These are phyloP conservation scores for Irena cyanogastra DNA, from an alignment of 2,113 vertebrate species.

Conservation along the genomic window DNA sequence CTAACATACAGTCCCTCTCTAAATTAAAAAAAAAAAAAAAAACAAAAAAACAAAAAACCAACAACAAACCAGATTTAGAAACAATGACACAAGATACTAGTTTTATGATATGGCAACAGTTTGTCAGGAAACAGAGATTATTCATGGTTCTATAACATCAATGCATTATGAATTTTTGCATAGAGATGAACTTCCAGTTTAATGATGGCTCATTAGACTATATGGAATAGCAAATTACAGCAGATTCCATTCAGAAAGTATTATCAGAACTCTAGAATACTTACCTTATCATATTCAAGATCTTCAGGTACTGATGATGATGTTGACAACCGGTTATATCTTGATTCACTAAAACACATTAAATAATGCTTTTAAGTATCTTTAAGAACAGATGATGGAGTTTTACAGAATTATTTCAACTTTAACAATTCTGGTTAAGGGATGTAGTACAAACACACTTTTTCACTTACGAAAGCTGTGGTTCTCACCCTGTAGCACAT, in stretches of 20 bases:
- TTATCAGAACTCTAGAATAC: background rate
- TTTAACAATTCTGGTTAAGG: background rate
- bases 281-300: constrained; percentile 68
- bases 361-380: background rate
- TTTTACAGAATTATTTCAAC: background rate
- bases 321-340: constrained; percentile 59
- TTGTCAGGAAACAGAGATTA: background rate
- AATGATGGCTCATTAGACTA: background rate
- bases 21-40: background rate
- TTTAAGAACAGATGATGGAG: background rate
- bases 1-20: background rate
- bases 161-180: background rate
- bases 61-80: background rate
- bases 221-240: background rate
- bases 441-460: background rate
- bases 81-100: background rate
- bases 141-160: background rate
- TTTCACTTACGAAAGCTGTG: background rate
- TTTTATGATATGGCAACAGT: background rate
- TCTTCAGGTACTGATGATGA: constrained; percentile 63
- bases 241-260: background rate
- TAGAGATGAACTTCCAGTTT: background rate
- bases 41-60: background rate
- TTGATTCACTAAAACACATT: constrained; percentile 55
- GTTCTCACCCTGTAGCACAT: background rate